phyloP scores from a whole-genome alignment of 2,797 vertebrate species.

The Parambassis ranga region DNA sequence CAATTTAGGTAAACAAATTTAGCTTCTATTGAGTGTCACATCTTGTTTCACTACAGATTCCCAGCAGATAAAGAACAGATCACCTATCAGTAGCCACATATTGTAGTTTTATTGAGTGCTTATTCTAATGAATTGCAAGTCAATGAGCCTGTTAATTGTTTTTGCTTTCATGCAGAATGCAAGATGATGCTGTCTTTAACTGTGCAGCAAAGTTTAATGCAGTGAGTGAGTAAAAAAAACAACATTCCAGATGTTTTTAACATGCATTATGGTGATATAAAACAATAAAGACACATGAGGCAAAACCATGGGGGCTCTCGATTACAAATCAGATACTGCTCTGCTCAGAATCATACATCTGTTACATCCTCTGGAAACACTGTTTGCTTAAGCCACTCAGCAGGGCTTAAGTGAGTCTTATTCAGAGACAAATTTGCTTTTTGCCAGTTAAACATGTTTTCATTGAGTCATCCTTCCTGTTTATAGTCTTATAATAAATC shows the following conservation, averaged over 20 bases:
- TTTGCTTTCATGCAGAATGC: conserved; percentile 20
- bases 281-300: background rate
- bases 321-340: background rate
- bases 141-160: conserved; percentile 66
- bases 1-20: conserved; percentile 55
- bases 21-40: conserved; percentile 16
- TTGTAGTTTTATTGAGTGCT: conserved; percentile 47
- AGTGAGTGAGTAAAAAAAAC: conserved; percentile 1
- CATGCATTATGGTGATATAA: background rate
- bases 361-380: conserved; percentile 13
- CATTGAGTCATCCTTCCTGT: conserved; percentile 27
- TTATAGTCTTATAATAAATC: conserved; percentile 25
- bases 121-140: conserved; percentile 49
- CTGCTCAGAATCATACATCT: conserved; percentile 5
- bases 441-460: conserved; percentile 26
- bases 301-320: conserved; percentile 2
- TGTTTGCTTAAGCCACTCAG: conserved; percentile 14
- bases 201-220: conserved; percentile 4
- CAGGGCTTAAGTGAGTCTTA: background rate
- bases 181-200: conserved; percentile 17
- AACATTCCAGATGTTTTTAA: too few species aligned
- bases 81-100: conserved; percentile 20
- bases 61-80: conserved; percentile 3
- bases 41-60: conserved; percentile 20
- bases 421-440: conserved; percentile 17